These are phyloP conservation scores for zebrafish (Danio rerio) DNA, from an alignment of 2,113 vertebrate genomes.

Conservation along the genomic window DNA sequence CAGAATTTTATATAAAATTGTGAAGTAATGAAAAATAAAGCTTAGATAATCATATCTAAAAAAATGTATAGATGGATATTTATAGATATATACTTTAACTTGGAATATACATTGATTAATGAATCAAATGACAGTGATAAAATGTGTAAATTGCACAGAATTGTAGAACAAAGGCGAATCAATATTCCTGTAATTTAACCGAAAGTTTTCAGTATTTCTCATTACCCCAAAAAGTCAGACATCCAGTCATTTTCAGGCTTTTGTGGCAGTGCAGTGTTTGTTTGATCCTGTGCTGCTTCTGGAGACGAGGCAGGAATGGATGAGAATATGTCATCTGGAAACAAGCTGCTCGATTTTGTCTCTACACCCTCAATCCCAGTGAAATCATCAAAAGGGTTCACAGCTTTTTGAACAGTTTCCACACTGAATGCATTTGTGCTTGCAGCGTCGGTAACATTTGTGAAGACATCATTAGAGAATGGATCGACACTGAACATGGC, in stretches of 20 bases:
- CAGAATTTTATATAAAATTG: not conserved
- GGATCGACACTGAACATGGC: conserved; percentile 2
- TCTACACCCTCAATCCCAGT: conserved; percentile 42
- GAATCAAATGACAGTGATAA: not conserved
- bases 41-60: not conserved
- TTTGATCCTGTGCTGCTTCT: conserved; percentile 38
- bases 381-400: conserved; percentile 55
- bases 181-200: not conserved
- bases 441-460: conserved; percentile 21
- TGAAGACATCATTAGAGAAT: conserved; percentile 64
- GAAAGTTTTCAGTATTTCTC: not conserved
- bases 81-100: not conserved
- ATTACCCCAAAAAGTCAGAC: conserved; percentile 73
- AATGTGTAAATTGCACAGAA: not conserved
- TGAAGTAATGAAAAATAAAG: not conserved
- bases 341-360: conserved; percentile 52
- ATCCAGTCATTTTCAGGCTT: conserved; percentile 69
- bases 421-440: conserved; percentile 36
- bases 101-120: conserved; percentile 20
- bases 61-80: too few relatives aligned
- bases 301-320: conserved; percentile 44
- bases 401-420: conserved; percentile 6
- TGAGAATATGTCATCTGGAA: conserved; percentile 62
- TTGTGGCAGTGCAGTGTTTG: conserved; percentile 47
- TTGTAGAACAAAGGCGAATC: not conserved